These are phyloP conservation scores for Limosa lapponica DNA, from an alignment of 2,797 vertebrate genomes.

Conservation along the genomic window DNA sequence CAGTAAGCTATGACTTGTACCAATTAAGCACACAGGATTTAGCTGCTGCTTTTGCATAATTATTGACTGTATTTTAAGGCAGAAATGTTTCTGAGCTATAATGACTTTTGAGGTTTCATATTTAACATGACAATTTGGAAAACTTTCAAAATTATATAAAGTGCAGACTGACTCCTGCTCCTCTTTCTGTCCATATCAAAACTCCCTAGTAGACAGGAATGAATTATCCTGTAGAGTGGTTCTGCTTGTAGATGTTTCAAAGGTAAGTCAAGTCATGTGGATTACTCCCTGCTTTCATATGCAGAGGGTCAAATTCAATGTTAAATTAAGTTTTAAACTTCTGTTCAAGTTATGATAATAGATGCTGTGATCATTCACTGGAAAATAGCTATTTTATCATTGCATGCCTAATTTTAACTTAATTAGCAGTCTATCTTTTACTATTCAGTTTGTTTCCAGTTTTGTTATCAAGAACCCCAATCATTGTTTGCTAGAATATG, in stretches of 20 bases:
- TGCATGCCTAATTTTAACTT: neutral
- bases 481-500: neutral
- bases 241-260: neutral
- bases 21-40: neutral
- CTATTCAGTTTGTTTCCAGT: neutral
- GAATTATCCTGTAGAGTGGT: neutral
- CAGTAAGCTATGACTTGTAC: neutral
- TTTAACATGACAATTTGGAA: neutral
- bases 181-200: neutral
- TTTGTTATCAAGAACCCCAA: neutral
- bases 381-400: neutral
- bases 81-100: neutral
- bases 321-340: neutral
- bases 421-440: neutral
- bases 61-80: neutral
- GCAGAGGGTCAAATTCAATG: neutral
- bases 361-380: neutral
- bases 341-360: neutral
- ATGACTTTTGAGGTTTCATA: neutral
- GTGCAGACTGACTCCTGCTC: neutral
- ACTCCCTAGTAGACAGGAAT: neutral
- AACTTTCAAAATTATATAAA: neutral
- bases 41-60: neutral
- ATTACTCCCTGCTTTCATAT: neutral
- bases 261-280: neutral